Conservation (phyloP, 2,797 vertebrate genomes). For the Sternotherus odoratus region DNA sequence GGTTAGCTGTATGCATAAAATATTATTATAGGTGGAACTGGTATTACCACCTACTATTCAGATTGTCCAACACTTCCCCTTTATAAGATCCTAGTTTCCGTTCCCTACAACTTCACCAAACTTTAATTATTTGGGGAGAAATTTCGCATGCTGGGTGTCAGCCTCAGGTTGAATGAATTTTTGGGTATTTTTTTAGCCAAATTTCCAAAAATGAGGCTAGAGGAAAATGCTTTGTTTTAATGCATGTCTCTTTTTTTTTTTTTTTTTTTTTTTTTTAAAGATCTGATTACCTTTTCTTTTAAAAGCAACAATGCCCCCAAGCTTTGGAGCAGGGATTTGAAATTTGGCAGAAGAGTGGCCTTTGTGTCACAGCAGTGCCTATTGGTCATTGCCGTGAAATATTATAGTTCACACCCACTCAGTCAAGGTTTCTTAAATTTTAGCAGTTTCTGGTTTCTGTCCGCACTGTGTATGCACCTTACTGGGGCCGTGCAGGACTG, state of each 20-base stretch:
- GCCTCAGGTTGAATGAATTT: rapidly evolving
- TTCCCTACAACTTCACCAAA: slow-evolving; percentile 35
- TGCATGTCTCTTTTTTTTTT: too few species aligned
- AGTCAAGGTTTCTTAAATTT: not conserved
- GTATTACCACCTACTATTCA: not conserved
- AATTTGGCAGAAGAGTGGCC: not conserved
- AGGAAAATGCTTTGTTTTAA: not conserved
- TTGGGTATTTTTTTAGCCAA: not conserved
- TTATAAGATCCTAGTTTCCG: not conserved
- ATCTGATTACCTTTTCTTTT: not conserved
- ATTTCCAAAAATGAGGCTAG: not conserved
- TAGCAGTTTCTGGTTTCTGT: not conserved
- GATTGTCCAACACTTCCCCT: slow-evolving; percentile 42
- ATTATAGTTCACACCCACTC: rapidly evolving
- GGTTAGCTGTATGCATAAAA: slow-evolving; percentile 31
- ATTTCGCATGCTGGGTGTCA: slow-evolving; percentile 2
- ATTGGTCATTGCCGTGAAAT: not conserved
- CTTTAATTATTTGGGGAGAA: slow-evolving; percentile 42
- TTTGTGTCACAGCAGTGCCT: not conserved
- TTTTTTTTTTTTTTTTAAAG: too few species aligned
- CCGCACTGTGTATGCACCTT: not conserved
- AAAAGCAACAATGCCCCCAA: not conserved
- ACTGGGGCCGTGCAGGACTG: not conserved
- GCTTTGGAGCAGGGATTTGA: not conserved
- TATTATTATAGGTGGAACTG: slow-evolving; percentile 8